phyloP scores from a whole-genome alignment of 2,113 vertebrate genomes.

The Seriola dumerili region DNA sequence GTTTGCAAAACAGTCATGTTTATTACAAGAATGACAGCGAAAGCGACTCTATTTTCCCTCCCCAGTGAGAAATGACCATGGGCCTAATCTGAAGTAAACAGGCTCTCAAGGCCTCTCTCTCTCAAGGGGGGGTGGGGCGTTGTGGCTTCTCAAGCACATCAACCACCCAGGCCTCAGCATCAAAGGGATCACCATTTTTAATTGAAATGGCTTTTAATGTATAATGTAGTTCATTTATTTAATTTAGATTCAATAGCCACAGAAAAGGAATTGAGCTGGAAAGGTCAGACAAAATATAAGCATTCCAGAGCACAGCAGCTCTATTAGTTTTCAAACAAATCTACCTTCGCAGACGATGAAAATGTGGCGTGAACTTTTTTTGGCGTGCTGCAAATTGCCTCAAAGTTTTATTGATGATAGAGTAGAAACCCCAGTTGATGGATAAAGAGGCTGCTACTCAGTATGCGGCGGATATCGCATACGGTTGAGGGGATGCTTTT shows the following conservation, averaged over 20 bases:
- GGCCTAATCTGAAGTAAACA: constrained; percentile 69
- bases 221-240: constrained; percentile 78
- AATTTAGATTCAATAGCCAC: constrained; percentile 70
- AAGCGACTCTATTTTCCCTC: constrained; percentile 39
- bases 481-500: constrained; percentile 64
- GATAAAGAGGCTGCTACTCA: constrained; percentile 68
- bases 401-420: constrained; percentile 72
- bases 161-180: constrained; percentile 60
- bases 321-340: constrained; percentile 71
- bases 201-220: constrained; percentile 75
- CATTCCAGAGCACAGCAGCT: constrained; percentile 46
- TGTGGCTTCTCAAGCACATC: constrained; percentile 61
- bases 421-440: constrained; percentile 54
- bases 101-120: constrained; percentile 55
- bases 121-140: constrained; percentile 1
- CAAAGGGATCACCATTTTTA: constrained; percentile 74
- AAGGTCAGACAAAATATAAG: constrained; percentile 72
- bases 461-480: constrained; percentile 58
- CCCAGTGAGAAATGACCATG: constrained; percentile 65
- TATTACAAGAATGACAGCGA: constrained; percentile 52
- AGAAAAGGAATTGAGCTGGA: constrained; percentile 69
- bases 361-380: constrained; percentile 61
- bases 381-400: constrained; percentile 64
- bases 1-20: constrained; percentile 44
- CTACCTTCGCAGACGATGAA: constrained; percentile 60